These are phyloP conservation scores for Mythimna lalbum DNA, from an alignment of 2,888 invertebrate species.

Conservation along the genomic window DNA sequence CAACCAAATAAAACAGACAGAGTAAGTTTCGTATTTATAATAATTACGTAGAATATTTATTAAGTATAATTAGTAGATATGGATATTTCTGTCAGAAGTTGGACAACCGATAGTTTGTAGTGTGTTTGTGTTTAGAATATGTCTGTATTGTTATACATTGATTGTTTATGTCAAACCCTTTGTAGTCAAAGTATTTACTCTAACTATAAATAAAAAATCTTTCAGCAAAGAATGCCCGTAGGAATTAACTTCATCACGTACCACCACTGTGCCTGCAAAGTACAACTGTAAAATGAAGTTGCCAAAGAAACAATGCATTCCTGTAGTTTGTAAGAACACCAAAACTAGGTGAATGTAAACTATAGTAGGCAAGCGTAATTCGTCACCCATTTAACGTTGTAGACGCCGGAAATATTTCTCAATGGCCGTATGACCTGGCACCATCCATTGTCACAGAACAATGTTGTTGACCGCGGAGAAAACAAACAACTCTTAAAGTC, in stretches of 20 bases:
- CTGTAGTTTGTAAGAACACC: constrained; percentile 25
- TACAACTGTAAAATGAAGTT: background rate
- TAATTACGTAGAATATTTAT: background rate
- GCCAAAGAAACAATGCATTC: background rate
- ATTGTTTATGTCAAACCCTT: background rate
- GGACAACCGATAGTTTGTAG: too few species aligned
- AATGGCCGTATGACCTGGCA: constrained; percentile 71
- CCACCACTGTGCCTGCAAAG: background rate
- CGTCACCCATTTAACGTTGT: constrained; percentile 59
- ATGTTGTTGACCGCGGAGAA: constrained; percentile 71
- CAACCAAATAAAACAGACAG: background rate
- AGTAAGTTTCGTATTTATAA: background rate
- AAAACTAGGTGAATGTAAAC: constrained; percentile 52
- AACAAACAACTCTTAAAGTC: constrained; percentile 84
- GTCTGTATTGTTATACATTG: background rate
- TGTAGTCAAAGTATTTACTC: background rate
- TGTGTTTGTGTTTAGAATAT: background rate
- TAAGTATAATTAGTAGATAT: too few species aligned
- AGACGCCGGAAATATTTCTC: constrained; percentile 77
- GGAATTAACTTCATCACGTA: background rate
- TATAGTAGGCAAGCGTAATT: constrained; percentile 42
- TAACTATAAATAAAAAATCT: background rate
- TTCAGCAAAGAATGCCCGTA: background rate
- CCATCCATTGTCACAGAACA: constrained; percentile 80
- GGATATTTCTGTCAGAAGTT: too few species aligned